Evolutionary conservation across 2,888 invertebrate genomes (phyloP).

Genomic region (Thelaira solivaga): DNA sequence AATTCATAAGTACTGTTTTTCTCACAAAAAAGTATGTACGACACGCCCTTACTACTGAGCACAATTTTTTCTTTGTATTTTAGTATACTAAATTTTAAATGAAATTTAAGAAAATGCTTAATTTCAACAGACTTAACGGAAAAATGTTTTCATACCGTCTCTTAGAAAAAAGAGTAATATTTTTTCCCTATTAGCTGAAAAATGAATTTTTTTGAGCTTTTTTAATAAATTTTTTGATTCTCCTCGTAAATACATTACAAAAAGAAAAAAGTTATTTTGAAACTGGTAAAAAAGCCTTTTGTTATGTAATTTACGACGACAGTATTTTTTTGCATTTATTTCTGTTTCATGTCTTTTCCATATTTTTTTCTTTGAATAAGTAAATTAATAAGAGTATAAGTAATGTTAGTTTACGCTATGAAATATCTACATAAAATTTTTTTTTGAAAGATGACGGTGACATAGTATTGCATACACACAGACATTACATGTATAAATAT

Average conservation of each 20-base stretch:
- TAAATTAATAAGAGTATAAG: conserved; percentile 41
- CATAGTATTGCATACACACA: background rate
- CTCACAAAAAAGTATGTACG: too few species aligned
- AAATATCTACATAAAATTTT: conserved; percentile 9
- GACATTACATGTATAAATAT: background rate
- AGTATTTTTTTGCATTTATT: conserved; percentile 40
- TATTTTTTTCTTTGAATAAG: conserved; percentile 44
- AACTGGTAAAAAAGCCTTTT: conserved; percentile 51
- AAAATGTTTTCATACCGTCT: too few species aligned
- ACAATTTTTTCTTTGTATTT: too few species aligned
- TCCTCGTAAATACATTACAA: conserved; percentile 4
- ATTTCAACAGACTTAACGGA: too few species aligned
- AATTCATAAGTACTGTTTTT: too few species aligned
- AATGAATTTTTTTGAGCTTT: too few species aligned
- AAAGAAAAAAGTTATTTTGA: conserved; percentile 24
- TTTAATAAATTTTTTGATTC: background rate
- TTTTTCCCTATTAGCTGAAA: too few species aligned
- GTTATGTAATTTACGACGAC: conserved; percentile 56
- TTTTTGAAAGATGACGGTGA: background rate
- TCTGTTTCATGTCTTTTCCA: background rate
- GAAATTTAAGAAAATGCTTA: too few species aligned
- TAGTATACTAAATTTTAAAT: too few species aligned
- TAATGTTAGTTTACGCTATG: background rate
- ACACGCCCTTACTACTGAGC: too few species aligned
- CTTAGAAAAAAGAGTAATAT: too few species aligned